Percentiles rank a stretch among this genome's conserved stretches.
Conservation (phyloP, 2,888 invertebrate species). For the Muschampia plurimacula region DNA sequence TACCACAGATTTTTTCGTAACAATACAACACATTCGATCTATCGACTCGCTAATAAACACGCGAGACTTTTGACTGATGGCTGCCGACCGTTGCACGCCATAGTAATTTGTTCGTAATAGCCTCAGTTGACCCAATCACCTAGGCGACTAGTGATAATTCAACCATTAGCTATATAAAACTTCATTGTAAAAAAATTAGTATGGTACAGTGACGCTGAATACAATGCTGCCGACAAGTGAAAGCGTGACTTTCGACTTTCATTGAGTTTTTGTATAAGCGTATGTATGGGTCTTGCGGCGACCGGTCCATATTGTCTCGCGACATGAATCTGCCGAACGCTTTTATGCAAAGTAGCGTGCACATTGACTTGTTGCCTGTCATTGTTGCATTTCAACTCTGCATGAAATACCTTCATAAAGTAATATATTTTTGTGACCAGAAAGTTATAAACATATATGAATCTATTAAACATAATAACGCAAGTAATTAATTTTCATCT, state of each 20-base stretch:
- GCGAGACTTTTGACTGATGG: constrained; percentile 45
- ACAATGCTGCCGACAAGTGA: constrained; percentile 80
- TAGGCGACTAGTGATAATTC: constrained; percentile 55
- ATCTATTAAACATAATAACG: no score
- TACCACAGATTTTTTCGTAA: constrained; percentile 28
- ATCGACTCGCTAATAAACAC: constrained; percentile 49
- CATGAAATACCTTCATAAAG: background rate
- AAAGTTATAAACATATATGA: no score
- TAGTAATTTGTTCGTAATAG: constrained; percentile 51
- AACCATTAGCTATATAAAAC: constrained; percentile 57
- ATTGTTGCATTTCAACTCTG: background rate
- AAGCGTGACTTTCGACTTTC: constrained; percentile 85
- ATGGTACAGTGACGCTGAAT: constrained; percentile 57
- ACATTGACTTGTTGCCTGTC: constrained; percentile 10
- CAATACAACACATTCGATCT: constrained; percentile 39
- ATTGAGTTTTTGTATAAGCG: constrained; percentile 81
- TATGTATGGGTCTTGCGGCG: constrained; percentile 71
- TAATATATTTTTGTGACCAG: no score
- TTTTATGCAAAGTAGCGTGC: constrained; percentile 55
- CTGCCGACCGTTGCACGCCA: constrained; percentile 39
- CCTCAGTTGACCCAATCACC: constrained; percentile 53
- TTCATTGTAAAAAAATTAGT: constrained; percentile 68
- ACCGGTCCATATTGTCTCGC: constrained; percentile 80
- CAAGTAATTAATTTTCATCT: no score
- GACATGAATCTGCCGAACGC: constrained; percentile 68